A percentile compares a stretch with the other conserved stretches of the same genome.
Conservation (phyloP, 2,888 invertebrate species). For the Amaurobius ferox region DNA sequence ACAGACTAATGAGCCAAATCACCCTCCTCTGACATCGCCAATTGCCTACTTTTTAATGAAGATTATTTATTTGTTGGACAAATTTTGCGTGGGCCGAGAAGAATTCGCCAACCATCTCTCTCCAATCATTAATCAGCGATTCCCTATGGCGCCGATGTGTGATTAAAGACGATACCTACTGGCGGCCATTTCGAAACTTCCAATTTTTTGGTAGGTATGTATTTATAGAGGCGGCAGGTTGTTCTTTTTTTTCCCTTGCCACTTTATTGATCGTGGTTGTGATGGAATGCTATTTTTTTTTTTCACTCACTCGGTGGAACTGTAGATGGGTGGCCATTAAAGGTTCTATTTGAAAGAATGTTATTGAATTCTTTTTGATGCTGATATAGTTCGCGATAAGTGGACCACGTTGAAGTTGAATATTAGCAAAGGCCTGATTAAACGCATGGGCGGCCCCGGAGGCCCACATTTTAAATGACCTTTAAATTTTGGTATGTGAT, state of each 20-base stretch:
- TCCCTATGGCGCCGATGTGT: background rate
- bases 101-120: background rate
- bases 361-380: background rate
- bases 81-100: background rate
- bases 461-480: too few species aligned
- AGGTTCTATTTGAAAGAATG: background rate
- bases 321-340: slow-evolving; percentile 5
- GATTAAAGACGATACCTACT: background rate
- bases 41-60: background rate
- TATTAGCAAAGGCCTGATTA: too few species aligned
- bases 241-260: background rate
- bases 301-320: background rate
- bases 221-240: background rate
- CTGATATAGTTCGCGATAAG: too few species aligned
- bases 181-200: background rate
- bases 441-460: too few species aligned
- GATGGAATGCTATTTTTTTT: background rate
- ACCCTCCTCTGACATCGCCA: background rate
- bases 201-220: background rate
- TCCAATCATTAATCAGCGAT: background rate
- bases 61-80: background rate
- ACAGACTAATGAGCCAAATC: too few species aligned
- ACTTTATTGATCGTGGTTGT: slow-evolving; percentile 4
- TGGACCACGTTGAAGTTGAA: too few species aligned
- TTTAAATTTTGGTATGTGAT: too few species aligned